These are phyloP conservation scores for Abrostola triplasia DNA, from an alignment of 2,888 invertebrate species.

Conservation along the genomic window DNA sequence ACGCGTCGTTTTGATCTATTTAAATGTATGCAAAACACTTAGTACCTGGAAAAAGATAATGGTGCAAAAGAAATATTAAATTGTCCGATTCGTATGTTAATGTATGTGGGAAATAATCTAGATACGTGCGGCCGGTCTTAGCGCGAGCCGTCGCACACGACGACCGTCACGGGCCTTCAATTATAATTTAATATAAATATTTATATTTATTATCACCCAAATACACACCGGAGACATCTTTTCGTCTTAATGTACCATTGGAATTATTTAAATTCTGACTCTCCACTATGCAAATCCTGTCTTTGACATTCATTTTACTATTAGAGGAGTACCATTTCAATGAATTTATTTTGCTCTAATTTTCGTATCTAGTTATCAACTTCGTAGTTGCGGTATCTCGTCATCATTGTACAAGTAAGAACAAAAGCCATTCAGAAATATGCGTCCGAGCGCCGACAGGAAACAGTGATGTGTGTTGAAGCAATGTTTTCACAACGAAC, in stretches of 20 bases:
- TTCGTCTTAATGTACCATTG: conserved; percentile 13
- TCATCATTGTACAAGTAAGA: conserved; percentile 83
- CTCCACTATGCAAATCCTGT: conserved; percentile 26
- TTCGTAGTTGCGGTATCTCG: conserved; percentile 64
- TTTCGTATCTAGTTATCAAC: conserved; percentile 62
- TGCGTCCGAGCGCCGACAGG: conserved; percentile 73
- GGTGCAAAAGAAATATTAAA: conserved; percentile 78
- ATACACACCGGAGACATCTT: conserved; percentile 19
- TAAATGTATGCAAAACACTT: conserved; percentile 81
- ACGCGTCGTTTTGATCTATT: conserved; percentile 78
- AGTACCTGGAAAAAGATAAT: conserved; percentile 79
- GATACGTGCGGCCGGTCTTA: conserved; percentile 63
- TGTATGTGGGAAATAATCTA: conserved; percentile 79
- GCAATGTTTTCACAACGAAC: conserved; percentile 79
- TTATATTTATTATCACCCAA: conserved; percentile 54
- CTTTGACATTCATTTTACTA: conserved; percentile 30
- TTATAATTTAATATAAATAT: conserved; percentile 58
- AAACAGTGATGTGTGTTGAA: conserved; percentile 81
- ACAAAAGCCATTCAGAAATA: conserved; percentile 86
- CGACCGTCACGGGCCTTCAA: conserved; percentile 66
- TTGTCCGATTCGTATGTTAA: conserved; percentile 81
- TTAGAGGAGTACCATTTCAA: conserved; percentile 25
- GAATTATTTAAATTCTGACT: conserved; percentile 38
- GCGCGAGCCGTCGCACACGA: conserved; percentile 68
- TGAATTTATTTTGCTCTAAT: conserved; percentile 53